Conservation (phyloP, 2,797 vertebrate genomes). For the Columba guinea region DNA sequence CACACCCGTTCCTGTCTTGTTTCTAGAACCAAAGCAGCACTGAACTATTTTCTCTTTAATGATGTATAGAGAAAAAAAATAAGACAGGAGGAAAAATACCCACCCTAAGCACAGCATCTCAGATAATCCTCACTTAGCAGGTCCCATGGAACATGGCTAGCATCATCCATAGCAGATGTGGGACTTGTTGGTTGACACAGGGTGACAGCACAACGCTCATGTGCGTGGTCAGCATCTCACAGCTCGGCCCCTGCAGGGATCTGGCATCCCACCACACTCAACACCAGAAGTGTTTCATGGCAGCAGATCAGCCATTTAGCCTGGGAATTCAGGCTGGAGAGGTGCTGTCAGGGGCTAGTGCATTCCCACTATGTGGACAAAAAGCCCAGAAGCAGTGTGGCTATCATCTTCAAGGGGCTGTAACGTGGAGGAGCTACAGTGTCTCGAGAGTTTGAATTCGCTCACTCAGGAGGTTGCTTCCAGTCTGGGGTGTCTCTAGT, state of each 20-base stretch:
- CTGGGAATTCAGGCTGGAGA: not conserved
- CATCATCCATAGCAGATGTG: not conserved
- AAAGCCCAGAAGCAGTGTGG: not conserved
- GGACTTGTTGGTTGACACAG: not conserved
- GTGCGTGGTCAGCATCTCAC: not conserved
- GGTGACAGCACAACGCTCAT: fast-evolving
- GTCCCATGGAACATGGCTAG: not conserved
- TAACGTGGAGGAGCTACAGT: not conserved
- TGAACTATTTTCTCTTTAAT: not conserved
- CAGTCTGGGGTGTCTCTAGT: not conserved
- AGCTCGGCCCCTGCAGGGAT: not conserved
- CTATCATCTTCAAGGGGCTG: not conserved
- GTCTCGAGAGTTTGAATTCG: not conserved
- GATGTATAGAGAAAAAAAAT: not conserved
- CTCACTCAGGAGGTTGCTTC: not conserved
- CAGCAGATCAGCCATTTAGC: not conserved
- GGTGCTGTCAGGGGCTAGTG: not conserved
- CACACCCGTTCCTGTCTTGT: not conserved
- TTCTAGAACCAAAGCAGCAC: not conserved
- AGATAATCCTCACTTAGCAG: not conserved
- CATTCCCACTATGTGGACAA: not conserved
- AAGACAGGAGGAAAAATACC: not conserved
- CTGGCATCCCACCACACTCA: not conserved
- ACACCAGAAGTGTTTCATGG: not conserved
- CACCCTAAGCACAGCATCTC: not conserved